Evolutionary conservation across 2,797 vertebrate genomes (phyloP), one percentile per base, ranked within the genome.

Genomic region (Spinibarbus caldwelli): DNA sequence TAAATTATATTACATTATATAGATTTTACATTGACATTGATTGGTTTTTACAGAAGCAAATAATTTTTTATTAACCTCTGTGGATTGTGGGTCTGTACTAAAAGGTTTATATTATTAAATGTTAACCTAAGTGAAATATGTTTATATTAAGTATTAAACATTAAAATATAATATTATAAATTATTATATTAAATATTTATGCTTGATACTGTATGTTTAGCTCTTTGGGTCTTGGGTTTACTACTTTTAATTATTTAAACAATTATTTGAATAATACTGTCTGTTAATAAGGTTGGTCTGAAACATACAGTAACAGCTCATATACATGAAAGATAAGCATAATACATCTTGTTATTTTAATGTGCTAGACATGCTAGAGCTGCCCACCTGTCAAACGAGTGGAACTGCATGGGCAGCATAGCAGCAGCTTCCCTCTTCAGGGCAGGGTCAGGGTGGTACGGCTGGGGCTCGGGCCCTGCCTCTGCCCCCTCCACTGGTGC

Each of bases 401-500:
- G 76, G 29, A 84, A 80, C 68, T 83, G 76, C 98, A 99, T 98
- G 85, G 98, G 98, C 89, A 99, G 96, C 94, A 99, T 97, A 52
- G 97, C 95, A 47, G 99, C 97, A 0, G 97, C 91, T 92, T 97
- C 96, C 90, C 96, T 97, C 93, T 99, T 99, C 91, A 99, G 89
- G 5, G 97, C 96, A 6, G 97, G 97, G 88, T 99, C 98, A 6
- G 98, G 97, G 91, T 96, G 97, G 88, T 95, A 96, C 7, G 95
- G 95, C 11, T 95, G 94, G 0, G 97, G 97, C 45, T 98, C 98
- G 0, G 97, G 97, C 36, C 97, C 97, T 85, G 96, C 91, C 52
- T 99, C 98, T 1, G 96, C 94, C 26, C 96, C 96, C 57, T 99
- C 98, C 19, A 98, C 94, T 0, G 98, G 98, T 12, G 97, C 97